Conservation (phyloP, 2,113 vertebrate species). For the Apaloderma vittatum region DNA sequence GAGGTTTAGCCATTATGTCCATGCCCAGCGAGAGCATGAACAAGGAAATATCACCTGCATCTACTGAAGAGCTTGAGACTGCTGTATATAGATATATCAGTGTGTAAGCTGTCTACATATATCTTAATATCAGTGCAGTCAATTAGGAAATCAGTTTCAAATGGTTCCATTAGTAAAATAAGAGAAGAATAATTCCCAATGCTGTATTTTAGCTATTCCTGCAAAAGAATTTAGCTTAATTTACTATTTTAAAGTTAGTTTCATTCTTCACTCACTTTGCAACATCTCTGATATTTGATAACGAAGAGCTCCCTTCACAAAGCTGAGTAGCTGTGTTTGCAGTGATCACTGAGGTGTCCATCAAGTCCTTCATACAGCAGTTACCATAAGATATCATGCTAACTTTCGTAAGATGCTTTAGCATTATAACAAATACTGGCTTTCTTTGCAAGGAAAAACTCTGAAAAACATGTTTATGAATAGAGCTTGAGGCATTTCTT, state of each 20-base stretch:
- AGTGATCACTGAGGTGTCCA: neutral
- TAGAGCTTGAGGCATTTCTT: neutral
- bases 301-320: neutral
- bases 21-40: neutral
- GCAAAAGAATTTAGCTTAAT: neutral
- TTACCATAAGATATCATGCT: neutral
- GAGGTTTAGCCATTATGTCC: neutral
- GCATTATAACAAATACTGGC: neutral
- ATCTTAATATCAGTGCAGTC: neutral
- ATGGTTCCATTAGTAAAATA: neutral
- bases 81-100: neutral
- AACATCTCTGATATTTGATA: neutral
- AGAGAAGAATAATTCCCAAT: neutral
- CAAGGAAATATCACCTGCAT: neutral
- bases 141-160: neutral
- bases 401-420: neutral
- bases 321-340: neutral
- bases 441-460: neutral
- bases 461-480: neutral
- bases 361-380: neutral
- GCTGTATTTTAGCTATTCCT: neutral
- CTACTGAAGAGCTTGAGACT: neutral
- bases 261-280: neutral
- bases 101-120: neutral
- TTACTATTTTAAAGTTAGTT: neutral